Conservation (phyloP, 2,113 vertebrate species). For the Bubo scandiacus region DNA sequence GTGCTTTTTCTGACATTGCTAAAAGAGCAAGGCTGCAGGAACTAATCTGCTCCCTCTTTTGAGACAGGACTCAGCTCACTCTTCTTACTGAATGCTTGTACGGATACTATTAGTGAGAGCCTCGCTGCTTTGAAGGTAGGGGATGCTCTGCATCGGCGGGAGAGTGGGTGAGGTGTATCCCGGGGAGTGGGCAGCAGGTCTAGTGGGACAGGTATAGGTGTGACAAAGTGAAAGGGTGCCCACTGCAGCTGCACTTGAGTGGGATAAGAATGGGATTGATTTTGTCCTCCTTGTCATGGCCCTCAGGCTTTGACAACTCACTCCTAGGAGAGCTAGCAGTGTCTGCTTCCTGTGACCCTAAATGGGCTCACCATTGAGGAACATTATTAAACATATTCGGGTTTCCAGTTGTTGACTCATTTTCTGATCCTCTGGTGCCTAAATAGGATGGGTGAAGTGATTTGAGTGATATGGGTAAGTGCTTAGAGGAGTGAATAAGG, state of each 20-base stretch:
- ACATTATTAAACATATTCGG: background rate
- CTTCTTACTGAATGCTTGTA: background rate
- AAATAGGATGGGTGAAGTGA: background rate
- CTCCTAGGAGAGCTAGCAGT: background rate
- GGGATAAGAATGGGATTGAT: too few species aligned
- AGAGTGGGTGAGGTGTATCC: background rate
- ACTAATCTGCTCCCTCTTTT: background rate
- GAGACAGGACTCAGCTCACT: background rate
- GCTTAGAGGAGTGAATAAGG: background rate
- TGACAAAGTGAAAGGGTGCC: background rate
- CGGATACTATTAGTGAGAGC: background rate
- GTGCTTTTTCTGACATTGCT: background rate
- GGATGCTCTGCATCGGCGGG: background rate
- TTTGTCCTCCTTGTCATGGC: background rate
- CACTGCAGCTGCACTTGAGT: background rate
- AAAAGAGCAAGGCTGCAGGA: background rate
- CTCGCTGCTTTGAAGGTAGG: background rate
- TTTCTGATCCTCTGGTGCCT: background rate
- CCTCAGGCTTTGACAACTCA: background rate
- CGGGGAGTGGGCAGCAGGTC: background rate
- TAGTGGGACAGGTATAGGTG: too few species aligned
- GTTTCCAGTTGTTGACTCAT: background rate
- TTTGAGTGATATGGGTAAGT: background rate
- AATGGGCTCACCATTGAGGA: background rate
- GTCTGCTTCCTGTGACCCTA: background rate